phyloP scores from a whole-genome alignment of 2,888 invertebrate species.

The Sesia bembeciformis region DNA sequence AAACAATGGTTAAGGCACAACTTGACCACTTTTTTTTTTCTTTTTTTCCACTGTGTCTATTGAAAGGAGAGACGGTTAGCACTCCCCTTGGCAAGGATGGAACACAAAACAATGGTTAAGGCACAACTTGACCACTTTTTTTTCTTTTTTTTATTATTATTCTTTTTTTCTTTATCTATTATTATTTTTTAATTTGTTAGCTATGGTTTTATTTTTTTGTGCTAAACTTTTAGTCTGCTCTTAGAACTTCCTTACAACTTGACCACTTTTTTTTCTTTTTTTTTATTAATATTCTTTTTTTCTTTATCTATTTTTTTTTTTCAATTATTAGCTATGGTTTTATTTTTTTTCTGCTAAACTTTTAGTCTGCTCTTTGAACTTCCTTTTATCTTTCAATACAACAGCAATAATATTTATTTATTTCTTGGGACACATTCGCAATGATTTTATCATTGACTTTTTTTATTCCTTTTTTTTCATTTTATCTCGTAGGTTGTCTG shows the following conservation, averaged over 20 bases:
- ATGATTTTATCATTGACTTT: too few relatives aligned
- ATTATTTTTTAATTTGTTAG: slow-evolving; percentile 13
- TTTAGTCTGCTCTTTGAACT: too few relatives aligned
- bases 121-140: slow-evolving; percentile 24
- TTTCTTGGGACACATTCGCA: too few relatives aligned
- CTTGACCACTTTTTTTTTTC: slow-evolving; percentile 19
- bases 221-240: too few relatives aligned
- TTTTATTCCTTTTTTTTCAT: too few relatives aligned
- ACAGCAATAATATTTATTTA: too few relatives aligned
- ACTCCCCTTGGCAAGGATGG: slow-evolving; percentile 98
- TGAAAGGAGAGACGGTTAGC: slow-evolving; percentile 98
- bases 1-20: slow-evolving; percentile 21
- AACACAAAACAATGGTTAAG: slow-evolving; percentile 35
- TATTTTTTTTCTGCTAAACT: too few relatives aligned
- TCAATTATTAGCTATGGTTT: slow-evolving; percentile 6
- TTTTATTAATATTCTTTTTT: slow-evolving; percentile 8
- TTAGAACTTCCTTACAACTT: slow-evolving; percentile 10
- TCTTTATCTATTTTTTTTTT: too few relatives aligned
- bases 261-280: slow-evolving; percentile 17
- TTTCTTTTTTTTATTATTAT: slow-evolving; percentile 2
- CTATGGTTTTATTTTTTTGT: too few relatives aligned
- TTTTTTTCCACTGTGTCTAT: slow-evolving; percentile 81
- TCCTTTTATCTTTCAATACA: too few relatives aligned
- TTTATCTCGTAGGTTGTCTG: slow-evolving; percentile 46
- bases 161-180: slow-evolving; percentile 8